phyloP scores from a whole-genome alignment of 2,888 invertebrate species.

The Conomelus anceps region DNA sequence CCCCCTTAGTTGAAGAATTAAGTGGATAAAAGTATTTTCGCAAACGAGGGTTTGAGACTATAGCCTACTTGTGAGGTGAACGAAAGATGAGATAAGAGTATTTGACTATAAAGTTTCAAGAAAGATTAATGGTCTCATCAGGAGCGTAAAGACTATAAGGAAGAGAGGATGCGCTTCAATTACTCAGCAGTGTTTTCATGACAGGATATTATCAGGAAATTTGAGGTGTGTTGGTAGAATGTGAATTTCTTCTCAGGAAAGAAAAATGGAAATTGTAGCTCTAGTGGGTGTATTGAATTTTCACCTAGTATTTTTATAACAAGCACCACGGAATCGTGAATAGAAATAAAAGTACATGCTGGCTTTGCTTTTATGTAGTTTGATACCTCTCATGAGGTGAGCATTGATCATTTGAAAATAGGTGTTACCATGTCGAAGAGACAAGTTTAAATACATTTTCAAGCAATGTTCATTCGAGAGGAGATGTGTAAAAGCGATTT shows the following conservation, averaged over 20 bases:
- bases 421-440: too few relatives aligned
- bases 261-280: neutral
- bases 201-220: neutral
- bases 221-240: neutral
- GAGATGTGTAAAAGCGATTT: neutral
- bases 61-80: neutral
- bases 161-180: neutral
- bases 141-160: neutral
- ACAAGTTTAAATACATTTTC: too few relatives aligned
- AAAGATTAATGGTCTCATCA: neutral
- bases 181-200: neutral
- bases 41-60: neutral
- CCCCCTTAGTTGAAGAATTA: too few relatives aligned
- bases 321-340: too few relatives aligned
- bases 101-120: neutral
- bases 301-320: neutral
- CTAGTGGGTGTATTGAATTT: neutral
- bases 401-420: too few relatives aligned
- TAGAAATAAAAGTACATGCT: too few relatives aligned
- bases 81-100: neutral
- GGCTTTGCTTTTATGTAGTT: too few relatives aligned
- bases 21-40: neutral
- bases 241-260: neutral
- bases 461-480: too few relatives aligned
- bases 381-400: too few relatives aligned